Evolutionary conservation across 2,113 vertebrate species (phyloP).

Genomic region (Empidonax traillii): DNA sequence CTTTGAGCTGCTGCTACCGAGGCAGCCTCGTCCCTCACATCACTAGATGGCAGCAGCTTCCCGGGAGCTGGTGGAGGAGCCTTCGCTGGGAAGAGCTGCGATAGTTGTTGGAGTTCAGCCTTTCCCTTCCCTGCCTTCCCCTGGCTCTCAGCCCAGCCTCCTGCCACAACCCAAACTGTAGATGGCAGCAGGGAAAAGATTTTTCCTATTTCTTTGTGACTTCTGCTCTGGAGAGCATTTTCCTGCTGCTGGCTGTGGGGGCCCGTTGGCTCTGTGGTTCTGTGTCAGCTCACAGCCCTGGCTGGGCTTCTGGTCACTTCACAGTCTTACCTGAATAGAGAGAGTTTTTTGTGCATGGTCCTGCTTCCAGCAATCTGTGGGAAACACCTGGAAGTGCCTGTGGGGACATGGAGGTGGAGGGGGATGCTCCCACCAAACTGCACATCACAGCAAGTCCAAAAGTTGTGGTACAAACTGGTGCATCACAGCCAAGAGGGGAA

Average conservation of each 20-base stretch:
- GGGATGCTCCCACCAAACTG: not conserved
- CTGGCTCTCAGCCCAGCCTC: not conserved
- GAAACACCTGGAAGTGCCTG: not conserved
- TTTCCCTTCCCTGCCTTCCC: not conserved
- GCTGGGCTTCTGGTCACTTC: not conserved
- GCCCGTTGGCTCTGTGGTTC: not conserved
- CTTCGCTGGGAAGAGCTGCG: not conserved
- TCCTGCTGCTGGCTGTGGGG: not conserved
- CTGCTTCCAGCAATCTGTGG: fast-evolving
- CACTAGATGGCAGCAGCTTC: constrained; percentile 63
- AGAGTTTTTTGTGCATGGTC: not conserved
- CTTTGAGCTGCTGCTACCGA: not conserved
- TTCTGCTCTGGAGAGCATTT: not conserved
- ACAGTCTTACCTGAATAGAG: not conserved
- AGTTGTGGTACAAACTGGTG: not conserved
- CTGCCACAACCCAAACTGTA: not conserved
- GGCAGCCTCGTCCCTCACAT: not conserved
- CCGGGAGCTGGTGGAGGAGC: not conserved
- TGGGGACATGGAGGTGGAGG: fast-evolving
- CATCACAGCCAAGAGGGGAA: not conserved
- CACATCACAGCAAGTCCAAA: not conserved
- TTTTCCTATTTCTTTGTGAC: not conserved
- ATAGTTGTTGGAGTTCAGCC: fast-evolving
- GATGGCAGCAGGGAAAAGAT: constrained; percentile 53
- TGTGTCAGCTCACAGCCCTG: not conserved